Conservation (phyloP, 1,140 invertebrate genomes). For the Helicorthomorpha holstii region DNA sequence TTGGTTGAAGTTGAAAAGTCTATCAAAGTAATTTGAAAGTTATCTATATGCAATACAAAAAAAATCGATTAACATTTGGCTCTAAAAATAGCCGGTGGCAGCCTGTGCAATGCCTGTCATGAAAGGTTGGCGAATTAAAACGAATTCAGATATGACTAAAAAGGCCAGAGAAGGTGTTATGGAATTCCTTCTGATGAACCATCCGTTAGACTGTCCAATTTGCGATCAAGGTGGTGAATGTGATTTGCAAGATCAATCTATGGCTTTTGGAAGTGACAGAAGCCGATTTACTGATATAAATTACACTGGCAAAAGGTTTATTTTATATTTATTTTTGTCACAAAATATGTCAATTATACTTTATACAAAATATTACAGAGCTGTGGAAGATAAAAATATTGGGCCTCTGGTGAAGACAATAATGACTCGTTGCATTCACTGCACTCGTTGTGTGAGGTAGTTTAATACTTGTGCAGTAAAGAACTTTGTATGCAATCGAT, state of each 20-base stretch:
- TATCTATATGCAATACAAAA: too few relatives aligned
- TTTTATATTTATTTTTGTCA: too few relatives aligned
- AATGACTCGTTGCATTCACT: constrained; percentile 99
- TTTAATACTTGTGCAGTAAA: constrained; percentile 1
- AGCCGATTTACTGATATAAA: constrained; percentile 87
- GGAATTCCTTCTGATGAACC: constrained; percentile 97
- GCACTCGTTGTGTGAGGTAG: constrained; percentile 85
- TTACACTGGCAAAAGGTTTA: constrained; percentile 73
- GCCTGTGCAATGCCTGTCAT: constrained; percentile 99
- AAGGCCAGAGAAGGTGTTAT: constrained; percentile 96
- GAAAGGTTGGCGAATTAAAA: constrained; percentile 96
- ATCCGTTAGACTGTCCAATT: constrained; percentile 97
- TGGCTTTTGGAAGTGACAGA: constrained; percentile 96
- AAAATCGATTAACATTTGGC: too few relatives aligned
- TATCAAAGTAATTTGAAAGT: constrained; percentile 41
- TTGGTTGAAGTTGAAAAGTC: constrained; percentile 97
- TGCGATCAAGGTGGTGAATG: constrained; percentile 99
- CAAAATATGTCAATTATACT: too few relatives aligned
- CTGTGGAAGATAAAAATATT: constrained; percentile 98
- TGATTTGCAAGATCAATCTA: constrained; percentile 94
- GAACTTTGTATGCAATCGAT: not conserved
- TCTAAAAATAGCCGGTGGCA: constrained; percentile 80
- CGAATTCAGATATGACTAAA: constrained; percentile 85
- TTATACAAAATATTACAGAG: constrained; percentile 34
- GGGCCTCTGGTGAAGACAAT: constrained; percentile 96